Percentiles rank a stretch among this genome's conserved stretches.
Evolutionary conservation across 2,113 vertebrate genomes (phyloP).

Genomic region (Mobula birostris): DNA sequence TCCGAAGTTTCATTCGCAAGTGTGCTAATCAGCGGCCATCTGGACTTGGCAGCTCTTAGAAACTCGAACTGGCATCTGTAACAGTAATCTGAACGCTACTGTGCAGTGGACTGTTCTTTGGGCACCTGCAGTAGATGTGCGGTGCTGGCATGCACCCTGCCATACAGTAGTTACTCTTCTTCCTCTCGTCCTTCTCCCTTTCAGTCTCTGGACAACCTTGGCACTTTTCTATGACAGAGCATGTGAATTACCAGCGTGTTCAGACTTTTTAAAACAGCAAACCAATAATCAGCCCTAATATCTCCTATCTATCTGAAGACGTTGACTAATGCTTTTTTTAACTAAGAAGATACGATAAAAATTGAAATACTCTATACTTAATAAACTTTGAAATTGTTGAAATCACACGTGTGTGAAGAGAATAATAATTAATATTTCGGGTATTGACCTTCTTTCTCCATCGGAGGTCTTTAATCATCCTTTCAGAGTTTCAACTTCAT

Average conservation of each 20-base stretch:
- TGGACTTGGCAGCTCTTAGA: slow-evolving; percentile 27
- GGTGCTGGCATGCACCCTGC: slow-evolving; percentile 23
- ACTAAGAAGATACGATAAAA: background rate
- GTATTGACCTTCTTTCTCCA: background rate
- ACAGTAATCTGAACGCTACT: slow-evolving; percentile 31
- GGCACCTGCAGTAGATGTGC: slow-evolving; percentile 22
- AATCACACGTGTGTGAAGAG: background rate
- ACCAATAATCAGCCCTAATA: background rate
- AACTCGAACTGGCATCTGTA: slow-evolving; percentile 33
- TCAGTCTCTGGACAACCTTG: background rate
- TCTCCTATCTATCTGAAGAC: background rate
- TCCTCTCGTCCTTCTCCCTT: background rate
- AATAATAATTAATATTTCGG: background rate
- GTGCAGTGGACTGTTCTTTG: slow-evolving; percentile 4
- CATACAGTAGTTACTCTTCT: background rate
- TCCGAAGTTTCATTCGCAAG: slow-evolving; percentile 21
- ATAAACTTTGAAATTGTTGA: background rate
- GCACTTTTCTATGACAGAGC: background rate
- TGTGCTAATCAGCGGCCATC: slow-evolving; percentile 30
- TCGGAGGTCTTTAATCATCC: too few relatives aligned
- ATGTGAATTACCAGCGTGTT: background rate
- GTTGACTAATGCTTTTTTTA: background rate
- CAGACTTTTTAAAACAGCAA: background rate
- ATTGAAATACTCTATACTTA: background rate
- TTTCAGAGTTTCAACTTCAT: background rate